Evolutionary conservation across 2,797 vertebrate genomes (phyloP).

Genomic region (Ceryle rudis): DNA sequence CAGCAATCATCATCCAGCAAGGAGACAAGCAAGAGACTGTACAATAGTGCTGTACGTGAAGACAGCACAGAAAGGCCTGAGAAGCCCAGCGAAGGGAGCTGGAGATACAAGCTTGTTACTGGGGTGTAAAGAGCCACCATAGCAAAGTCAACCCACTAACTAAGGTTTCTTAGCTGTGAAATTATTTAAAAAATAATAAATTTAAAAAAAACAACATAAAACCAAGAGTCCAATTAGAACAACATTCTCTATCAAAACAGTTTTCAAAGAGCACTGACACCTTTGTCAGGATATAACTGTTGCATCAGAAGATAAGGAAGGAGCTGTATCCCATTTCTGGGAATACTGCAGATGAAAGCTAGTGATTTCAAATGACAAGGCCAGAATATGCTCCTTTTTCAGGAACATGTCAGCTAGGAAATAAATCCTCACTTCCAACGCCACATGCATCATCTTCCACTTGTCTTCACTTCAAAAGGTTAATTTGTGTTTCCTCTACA

Average conservation of each 20-base stretch:
- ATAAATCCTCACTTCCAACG: not conserved
- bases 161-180: not conserved
- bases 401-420: accelerated
- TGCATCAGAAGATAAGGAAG: not conserved
- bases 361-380: not conserved
- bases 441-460: not conserved
- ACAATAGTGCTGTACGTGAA: not conserved
- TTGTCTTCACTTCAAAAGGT: not conserved
- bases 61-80: not conserved
- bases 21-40: not conserved
- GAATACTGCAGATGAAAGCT: not conserved
- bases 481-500: not conserved
- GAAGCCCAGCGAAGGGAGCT: not conserved
- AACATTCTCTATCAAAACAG: accelerated
- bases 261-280: not conserved
- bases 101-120: not conserved
- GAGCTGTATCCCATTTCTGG: not conserved
- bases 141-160: not conserved
- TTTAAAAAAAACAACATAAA: too few relatives aligned
- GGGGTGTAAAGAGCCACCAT: not conserved
- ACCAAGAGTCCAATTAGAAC: not conserved
- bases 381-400: not conserved
- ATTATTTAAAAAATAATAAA: not conserved
- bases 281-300: not conserved
- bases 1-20: not conserved